Conservation (phyloP, 2,888 invertebrate species). For the Tridacna crocea region DNA sequence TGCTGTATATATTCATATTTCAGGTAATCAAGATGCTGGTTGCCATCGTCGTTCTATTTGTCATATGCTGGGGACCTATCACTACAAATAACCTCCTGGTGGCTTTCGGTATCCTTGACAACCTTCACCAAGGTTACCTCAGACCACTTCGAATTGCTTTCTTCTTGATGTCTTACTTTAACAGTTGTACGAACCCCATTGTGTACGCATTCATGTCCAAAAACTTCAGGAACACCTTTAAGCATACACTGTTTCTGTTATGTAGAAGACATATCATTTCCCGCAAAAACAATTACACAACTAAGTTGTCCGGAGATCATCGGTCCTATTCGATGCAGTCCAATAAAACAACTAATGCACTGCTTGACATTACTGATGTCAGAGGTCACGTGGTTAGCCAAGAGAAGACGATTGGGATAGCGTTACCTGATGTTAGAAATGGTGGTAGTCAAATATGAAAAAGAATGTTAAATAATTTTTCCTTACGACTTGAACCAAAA, state of each 20-base stretch:
- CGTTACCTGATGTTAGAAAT: background rate
- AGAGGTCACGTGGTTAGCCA: constrained; percentile 4
- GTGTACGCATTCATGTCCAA: constrained; percentile 91
- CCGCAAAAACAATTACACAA: constrained; percentile 12
- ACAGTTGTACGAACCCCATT: constrained; percentile 90
- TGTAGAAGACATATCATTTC: constrained; percentile 58
- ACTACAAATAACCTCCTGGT: constrained; percentile 88
- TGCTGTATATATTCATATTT: constrained; percentile 47
- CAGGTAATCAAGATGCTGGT: constrained; percentile 91
- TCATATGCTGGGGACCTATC: constrained; percentile 89
- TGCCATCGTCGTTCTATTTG: constrained; percentile 89
- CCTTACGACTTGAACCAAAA: too few relatives aligned
- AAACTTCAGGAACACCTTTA: constrained; percentile 87
- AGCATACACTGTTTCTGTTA: constrained; percentile 68
- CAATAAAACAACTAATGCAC: constrained; percentile 18
- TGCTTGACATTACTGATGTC: constrained; percentile 10
- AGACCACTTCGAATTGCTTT: constrained; percentile 88
- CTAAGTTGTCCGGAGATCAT: constrained; percentile 9
- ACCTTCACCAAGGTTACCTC: constrained; percentile 85
- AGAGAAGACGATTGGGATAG: background rate
- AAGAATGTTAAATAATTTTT: background rate
- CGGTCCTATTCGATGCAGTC: background rate
- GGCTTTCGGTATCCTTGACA: constrained; percentile 86
- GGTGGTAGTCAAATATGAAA: background rate
- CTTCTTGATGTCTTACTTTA: constrained; percentile 89